Conservation (phyloP, 2,888 invertebrate species). For the Leucoma salicis region DNA sequence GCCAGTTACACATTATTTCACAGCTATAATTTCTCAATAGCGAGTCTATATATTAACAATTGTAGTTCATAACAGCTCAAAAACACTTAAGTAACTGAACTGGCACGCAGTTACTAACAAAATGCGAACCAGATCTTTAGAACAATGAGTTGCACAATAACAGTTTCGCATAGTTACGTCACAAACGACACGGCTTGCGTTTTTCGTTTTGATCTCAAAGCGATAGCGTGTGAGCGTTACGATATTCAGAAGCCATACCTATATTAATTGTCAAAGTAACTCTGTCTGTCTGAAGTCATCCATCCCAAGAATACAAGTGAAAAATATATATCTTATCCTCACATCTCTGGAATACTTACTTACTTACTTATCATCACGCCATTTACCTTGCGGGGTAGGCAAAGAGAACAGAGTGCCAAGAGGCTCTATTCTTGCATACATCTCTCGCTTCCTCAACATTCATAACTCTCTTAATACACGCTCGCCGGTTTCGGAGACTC, state of each 20-base stretch:
- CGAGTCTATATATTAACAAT: neutral
- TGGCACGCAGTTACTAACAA: conserved; percentile 23
- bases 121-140: conserved; percentile 34
- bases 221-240: conserved; percentile 29
- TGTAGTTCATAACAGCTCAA: conserved; percentile 9
- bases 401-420: too few species aligned
- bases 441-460: too few species aligned
- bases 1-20: neutral
- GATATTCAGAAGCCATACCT: neutral
- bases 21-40: conserved; percentile 9
- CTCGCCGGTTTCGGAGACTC: too few species aligned
- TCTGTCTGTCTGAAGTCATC: neutral
- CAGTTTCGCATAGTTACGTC: conserved; percentile 38
- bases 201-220: conserved; percentile 16
- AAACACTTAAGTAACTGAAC: conserved; percentile 23
- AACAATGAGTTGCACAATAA: conserved; percentile 39
- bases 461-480: too few species aligned
- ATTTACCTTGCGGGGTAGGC: too few species aligned
- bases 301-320: too few species aligned
- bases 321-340: too few species aligned
- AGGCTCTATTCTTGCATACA: too few species aligned
- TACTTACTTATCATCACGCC: too few species aligned
- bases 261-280: neutral
- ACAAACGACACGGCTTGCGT: conserved; percentile 19
- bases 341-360: too few species aligned